Conservation (phyloP, 2,797 vertebrate species). For the Peromyscus melanophrys region DNA sequence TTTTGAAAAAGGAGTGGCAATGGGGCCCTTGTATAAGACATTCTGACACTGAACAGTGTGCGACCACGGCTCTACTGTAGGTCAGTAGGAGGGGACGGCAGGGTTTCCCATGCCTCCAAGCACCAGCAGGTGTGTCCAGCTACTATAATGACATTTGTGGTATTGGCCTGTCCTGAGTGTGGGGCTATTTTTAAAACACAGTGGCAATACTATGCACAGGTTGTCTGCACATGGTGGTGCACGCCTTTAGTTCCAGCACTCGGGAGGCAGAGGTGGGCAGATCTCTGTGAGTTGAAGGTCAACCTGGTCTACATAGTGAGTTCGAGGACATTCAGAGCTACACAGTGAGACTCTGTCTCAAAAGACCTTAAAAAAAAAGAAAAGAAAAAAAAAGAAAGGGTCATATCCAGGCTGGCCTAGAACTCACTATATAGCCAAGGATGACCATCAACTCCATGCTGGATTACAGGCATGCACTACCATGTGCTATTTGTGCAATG, state of each 20-base stretch:
- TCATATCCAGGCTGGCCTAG: background rate
- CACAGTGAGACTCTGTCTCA: background rate
- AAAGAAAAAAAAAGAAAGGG: background rate
- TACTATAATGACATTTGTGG: background rate
- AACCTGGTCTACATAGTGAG: background rate
- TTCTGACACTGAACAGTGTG: background rate
- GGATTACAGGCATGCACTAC: background rate
- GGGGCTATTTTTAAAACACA: background rate
- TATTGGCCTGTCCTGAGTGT: background rate
- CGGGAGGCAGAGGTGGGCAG: background rate
- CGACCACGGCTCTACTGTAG: background rate
- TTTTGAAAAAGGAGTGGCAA: background rate
- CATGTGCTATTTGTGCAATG: background rate
- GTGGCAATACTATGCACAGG: background rate
- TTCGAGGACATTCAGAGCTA: background rate
- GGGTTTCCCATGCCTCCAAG: background rate
- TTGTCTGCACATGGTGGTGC: background rate
- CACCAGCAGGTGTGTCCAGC: background rate
- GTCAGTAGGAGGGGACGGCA: background rate
- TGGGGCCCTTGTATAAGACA: background rate
- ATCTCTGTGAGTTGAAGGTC: background rate
- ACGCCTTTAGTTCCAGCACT: background rate
- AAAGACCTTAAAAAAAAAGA: background rate
- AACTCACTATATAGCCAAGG: background rate
- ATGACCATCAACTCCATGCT: no score